Evolutionary conservation across 2,113 vertebrate genomes (phyloP).

Genomic region (Engraulis encrasicolus): DNA sequence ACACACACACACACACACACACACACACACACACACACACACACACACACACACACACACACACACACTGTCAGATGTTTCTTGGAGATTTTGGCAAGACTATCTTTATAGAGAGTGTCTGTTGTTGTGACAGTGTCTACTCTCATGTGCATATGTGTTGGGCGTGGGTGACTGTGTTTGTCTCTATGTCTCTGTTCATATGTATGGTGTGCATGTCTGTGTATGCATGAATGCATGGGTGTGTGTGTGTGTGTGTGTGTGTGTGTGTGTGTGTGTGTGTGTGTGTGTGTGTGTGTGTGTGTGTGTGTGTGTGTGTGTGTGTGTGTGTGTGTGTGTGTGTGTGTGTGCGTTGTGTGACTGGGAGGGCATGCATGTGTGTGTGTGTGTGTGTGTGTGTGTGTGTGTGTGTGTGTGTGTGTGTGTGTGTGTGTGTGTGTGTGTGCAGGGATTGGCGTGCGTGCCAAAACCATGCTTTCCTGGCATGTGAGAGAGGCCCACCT

Average conservation of each 20-base stretch:
- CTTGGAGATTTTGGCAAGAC: background rate
- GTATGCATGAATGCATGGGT: too few species aligned
- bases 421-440: background rate
- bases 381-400: background rate
- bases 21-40: background rate
- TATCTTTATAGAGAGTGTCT: background rate
- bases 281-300: too few species aligned
- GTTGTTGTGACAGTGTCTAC: background rate
- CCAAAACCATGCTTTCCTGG: conserved; percentile 70
- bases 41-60: background rate
- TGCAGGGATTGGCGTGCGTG: conserved; percentile 33
- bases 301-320: background rate
- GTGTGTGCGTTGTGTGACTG: background rate
- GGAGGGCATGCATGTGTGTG: background rate
- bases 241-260: too few species aligned
- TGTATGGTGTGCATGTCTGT: too few species aligned
- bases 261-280: too few species aligned
- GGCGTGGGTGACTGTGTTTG: too few species aligned
- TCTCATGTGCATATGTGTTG: background rate
- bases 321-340: background rate
- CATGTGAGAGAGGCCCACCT: conserved; percentile 49
- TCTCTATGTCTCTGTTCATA: too few species aligned
- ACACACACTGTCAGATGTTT: background rate
- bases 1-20: background rate
- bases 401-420: background rate